A percentile compares a stretch with the other conserved stretches of the same genome.
These are phyloP conservation scores for Cosmorhoe ocellata DNA, from an alignment of 2,888 invertebrate species.

Conservation along the genomic window DNA sequence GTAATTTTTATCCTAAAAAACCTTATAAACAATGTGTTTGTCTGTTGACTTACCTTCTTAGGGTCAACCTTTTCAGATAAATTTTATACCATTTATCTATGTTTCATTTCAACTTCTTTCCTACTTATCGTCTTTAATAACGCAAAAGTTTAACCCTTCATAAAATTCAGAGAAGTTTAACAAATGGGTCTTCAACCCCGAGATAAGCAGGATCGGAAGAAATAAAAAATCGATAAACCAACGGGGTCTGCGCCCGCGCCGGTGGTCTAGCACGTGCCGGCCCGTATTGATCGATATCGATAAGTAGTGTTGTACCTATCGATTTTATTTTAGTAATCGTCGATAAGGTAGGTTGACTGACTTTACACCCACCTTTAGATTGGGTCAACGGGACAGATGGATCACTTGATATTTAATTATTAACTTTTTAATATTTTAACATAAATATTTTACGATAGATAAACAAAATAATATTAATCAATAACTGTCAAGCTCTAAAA, in stretches of 20 bases:
- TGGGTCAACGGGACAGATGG: constrained; percentile 5
- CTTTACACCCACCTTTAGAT: constrained; percentile 7
- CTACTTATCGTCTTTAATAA: neutral
- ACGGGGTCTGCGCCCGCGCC: constrained; percentile 11
- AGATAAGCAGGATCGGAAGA: constrained; percentile 19
- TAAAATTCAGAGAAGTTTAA: neutral
- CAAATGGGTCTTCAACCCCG: constrained; percentile 20
- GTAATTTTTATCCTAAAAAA: too few relatives aligned
- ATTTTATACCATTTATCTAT: too few relatives aligned
- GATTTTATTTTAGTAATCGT: constrained; percentile 12
- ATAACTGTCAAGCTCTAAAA: too few relatives aligned
- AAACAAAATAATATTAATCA: too few relatives aligned
- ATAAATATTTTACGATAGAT: too few relatives aligned
- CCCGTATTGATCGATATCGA: constrained; percentile 75
- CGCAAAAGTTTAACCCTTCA: neutral
- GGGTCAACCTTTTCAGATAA: too few relatives aligned
- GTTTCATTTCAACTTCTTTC: neutral
- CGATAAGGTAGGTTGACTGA: constrained; percentile 1
- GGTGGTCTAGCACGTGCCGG: constrained; percentile 60
- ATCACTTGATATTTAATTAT: neutral
- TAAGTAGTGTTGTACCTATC: constrained; percentile 32
- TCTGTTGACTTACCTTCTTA: too few relatives aligned
- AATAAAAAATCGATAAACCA: constrained; percentile 19
- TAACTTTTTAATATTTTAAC: too few relatives aligned
- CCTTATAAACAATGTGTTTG: too few relatives aligned